Conservation (phyloP, 2,888 invertebrate species). For the Deroplatys truncata region DNA sequence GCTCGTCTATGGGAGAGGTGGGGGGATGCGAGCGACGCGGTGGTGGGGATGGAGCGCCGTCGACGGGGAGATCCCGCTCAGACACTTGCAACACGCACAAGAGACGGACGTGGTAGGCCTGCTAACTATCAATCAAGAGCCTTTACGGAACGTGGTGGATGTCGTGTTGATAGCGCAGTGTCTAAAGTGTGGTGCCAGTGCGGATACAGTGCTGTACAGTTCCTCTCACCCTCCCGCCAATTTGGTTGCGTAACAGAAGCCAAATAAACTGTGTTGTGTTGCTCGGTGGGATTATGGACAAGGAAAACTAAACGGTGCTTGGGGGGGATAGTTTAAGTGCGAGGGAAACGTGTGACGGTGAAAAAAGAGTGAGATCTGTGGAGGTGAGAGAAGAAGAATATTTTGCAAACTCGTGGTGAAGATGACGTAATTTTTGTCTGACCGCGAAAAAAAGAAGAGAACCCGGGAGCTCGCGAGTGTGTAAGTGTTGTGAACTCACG, state of each 20-base stretch:
- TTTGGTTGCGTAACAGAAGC: neutral
- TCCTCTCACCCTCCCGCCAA: neutral
- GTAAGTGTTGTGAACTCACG: neutral
- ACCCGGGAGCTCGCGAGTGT: neutral
- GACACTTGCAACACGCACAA: neutral
- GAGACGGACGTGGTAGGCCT: neutral
- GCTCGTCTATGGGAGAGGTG: neutral
- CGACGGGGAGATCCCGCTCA: neutral
- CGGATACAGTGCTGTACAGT: no score
- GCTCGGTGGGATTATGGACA: neutral
- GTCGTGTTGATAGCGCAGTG: neutral
- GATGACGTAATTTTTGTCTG: neutral
- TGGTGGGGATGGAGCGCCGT: neutral
- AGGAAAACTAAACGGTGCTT: neutral
- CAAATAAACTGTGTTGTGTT: neutral
- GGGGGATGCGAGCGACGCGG: neutral
- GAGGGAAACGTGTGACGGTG: neutral
- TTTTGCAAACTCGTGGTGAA: neutral
- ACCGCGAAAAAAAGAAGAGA: neutral
- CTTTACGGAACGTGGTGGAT: neutral
- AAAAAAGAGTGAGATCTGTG: no score
- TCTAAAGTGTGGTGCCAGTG: neutral
- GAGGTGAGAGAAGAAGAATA: neutral
- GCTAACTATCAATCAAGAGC: constrained; percentile 21
- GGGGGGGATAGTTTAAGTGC: neutral